phyloP scores from a whole-genome alignment of 2,113 vertebrate species.

The Hypocryptadius cinnamomeus region DNA sequence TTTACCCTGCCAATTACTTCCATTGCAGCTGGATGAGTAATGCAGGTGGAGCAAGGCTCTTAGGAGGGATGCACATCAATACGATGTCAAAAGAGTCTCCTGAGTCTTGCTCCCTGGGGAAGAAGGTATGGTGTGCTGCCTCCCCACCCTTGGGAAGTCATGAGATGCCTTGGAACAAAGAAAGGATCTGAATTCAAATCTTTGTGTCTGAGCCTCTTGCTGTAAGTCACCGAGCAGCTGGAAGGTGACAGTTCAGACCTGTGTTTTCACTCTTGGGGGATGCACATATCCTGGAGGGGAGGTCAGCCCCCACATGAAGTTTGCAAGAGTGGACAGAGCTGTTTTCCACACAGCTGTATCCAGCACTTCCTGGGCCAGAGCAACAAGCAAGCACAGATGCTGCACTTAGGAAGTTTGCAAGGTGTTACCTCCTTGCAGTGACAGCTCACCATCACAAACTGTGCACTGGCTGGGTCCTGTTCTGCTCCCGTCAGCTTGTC shows the following conservation, averaged over 20 bases:
- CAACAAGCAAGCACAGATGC: neutral
- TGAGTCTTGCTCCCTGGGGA: neutral
- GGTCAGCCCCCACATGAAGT: neutral
- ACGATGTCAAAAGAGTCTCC: neutral
- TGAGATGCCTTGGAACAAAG: neutral
- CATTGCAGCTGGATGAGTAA: neutral
- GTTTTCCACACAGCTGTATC: neutral
- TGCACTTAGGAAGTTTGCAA: neutral
- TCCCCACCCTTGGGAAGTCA: neutral
- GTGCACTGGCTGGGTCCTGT: neutral
- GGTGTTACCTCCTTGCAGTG: neutral
- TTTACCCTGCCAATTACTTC: conserved; percentile 16
- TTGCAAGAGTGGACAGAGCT: neutral
- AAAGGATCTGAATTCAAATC: neutral
- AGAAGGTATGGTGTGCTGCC: neutral
- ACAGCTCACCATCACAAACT: neutral
- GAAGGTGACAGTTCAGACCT: neutral
- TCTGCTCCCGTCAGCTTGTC: neutral
- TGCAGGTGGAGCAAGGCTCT: neutral
- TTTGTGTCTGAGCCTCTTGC: conserved; percentile 8
- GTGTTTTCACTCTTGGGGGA: neutral
- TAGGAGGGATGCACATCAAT: neutral
- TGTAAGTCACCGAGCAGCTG: neutral
- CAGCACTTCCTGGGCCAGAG: neutral
- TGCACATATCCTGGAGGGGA: neutral